Conservation (phyloP, 2,888 invertebrate genomes). For the Noctua comes region DNA sequence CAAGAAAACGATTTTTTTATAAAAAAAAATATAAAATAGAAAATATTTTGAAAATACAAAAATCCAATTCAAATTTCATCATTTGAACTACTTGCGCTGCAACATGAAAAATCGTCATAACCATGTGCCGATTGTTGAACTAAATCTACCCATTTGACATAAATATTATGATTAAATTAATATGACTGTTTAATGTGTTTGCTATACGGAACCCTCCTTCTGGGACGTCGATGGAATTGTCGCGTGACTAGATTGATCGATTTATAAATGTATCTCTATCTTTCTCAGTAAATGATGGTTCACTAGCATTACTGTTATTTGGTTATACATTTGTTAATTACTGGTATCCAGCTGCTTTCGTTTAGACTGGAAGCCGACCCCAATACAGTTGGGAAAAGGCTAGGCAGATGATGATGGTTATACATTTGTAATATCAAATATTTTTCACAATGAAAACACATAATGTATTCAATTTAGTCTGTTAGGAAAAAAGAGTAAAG, state of each 20-base stretch:
- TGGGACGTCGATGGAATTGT: background rate
- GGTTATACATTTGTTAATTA: background rate
- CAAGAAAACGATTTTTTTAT: background rate
- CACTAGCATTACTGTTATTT: background rate
- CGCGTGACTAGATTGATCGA: background rate
- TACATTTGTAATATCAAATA: background rate
- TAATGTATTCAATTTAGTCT: background rate
- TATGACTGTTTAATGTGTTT: background rate
- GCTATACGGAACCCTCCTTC: background rate
- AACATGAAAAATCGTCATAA: background rate
- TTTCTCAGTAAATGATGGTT: background rate
- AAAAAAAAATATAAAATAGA: too few species aligned
- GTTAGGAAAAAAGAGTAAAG: background rate
- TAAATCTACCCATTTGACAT: background rate
- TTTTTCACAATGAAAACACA: background rate
- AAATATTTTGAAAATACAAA: background rate
- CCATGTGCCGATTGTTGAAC: background rate
- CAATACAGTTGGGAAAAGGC: too few species aligned
- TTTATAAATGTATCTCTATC: background rate
- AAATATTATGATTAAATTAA: background rate
- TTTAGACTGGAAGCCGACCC: too few species aligned
- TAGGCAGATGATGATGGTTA: too few species aligned
- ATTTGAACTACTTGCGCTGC: background rate
- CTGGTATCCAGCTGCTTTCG: too few species aligned
- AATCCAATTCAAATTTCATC: too few species aligned